Percentiles rank a stretch among this genome's conserved stretches.
phyloP scores from a whole-genome alignment of 2,797 vertebrate species.

The Alauda arvensis region DNA sequence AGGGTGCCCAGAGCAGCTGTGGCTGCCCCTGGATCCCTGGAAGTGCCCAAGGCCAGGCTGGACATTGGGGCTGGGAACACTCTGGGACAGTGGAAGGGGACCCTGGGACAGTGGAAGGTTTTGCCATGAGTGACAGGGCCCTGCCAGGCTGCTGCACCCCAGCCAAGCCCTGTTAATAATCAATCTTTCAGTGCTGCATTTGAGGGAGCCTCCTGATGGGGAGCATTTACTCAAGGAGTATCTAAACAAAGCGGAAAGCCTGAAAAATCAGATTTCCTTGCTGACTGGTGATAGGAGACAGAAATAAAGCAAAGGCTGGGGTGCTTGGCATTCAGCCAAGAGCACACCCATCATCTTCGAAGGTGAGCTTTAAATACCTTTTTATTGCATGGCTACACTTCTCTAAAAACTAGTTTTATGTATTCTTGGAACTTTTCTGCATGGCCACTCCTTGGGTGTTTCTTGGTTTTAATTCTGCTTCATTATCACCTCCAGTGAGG shows the following conservation, averaged over 20 bases:
- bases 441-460: too few species aligned
- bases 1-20: background rate
- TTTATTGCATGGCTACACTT: too few species aligned
- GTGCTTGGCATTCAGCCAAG: too few species aligned
- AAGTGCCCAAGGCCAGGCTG: background rate
- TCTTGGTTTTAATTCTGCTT: too few species aligned
- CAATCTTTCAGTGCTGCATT: background rate
- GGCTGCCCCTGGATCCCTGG: background rate
- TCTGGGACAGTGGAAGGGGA: too few species aligned
- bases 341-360: too few species aligned
- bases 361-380: too few species aligned
- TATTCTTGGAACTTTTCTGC: too few species aligned
- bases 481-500: too few species aligned
- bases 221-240: background rate
- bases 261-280: background rate
- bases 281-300: background rate
- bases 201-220: background rate
- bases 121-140: background rate
- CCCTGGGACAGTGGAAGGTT: background rate
- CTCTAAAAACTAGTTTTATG: too few species aligned
- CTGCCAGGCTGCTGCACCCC: background rate
- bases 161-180: background rate
- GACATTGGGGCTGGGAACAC: accelerated
- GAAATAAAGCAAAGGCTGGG: too few species aligned
- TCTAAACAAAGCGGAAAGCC: background rate